These are phyloP conservation scores for Sphinx pinastri DNA, from an alignment of 2,888 invertebrate species.

Conservation along the genomic window DNA sequence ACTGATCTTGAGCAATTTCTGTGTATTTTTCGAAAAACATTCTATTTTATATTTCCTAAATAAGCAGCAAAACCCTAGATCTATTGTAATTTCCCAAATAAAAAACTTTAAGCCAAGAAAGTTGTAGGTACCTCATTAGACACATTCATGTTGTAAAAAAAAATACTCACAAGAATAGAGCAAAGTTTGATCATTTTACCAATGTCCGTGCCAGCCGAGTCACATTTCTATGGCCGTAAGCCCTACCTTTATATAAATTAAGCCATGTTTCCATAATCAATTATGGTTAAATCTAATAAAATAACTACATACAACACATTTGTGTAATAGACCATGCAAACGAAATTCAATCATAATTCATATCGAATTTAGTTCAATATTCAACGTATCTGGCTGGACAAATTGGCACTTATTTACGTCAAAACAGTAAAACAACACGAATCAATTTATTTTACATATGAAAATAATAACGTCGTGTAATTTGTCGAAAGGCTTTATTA, in stretches of 20 bases:
- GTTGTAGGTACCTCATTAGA: too few relatives aligned
- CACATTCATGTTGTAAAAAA: too few relatives aligned
- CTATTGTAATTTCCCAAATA: too few relatives aligned
- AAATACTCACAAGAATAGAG: background rate
- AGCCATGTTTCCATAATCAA: background rate
- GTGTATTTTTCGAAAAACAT: background rate
- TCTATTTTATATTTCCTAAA: background rate
- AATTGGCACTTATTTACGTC: conserved; percentile 12
- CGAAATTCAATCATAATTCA: background rate
- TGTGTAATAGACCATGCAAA: background rate
- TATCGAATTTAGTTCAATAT: background rate
- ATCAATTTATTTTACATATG: conserved; percentile 20
- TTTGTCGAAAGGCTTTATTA: conserved; percentile 7
- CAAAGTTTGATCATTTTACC: conserved; percentile 13
- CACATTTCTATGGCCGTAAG: background rate
- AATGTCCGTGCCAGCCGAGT: background rate
- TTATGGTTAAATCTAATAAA: background rate
- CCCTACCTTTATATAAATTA: conserved; percentile 8
- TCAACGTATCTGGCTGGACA: background rate
- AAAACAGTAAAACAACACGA: conserved; percentile 5
- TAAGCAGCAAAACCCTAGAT: too few relatives aligned
- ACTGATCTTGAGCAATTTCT: too few relatives aligned
- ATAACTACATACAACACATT: background rate
- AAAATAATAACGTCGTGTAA: conserved; percentile 1
- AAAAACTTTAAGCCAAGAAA: too few relatives aligned